Evolutionary conservation across 2,888 invertebrate genomes (phyloP).

Genomic region (Resseliella maxima): DNA sequence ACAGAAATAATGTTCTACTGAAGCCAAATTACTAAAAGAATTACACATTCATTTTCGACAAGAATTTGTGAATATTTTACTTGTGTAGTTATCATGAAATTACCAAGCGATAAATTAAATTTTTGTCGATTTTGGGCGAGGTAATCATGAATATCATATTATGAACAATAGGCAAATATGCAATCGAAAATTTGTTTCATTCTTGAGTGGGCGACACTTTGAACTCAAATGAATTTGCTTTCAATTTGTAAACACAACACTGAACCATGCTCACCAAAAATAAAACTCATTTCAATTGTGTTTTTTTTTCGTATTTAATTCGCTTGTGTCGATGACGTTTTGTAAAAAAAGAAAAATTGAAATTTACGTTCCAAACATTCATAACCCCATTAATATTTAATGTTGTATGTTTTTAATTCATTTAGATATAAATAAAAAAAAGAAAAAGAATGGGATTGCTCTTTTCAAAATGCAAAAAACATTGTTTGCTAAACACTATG

Average conservation of each 20-base stretch:
- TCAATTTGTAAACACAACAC: constrained; percentile 8
- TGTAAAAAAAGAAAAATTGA: neutral
- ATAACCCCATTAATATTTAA: constrained; percentile 34
- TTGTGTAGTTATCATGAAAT: neutral
- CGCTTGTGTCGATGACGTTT: neutral
- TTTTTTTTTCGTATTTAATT: neutral
- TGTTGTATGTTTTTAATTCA: constrained; percentile 13
- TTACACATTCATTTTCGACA: too few relatives aligned
- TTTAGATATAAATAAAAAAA: neutral
- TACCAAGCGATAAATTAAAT: neutral
- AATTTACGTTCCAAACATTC: neutral
- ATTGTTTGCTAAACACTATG: neutral
- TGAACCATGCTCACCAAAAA: constrained; percentile 1
- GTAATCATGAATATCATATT: constrained; percentile 17
- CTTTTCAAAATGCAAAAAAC: neutral
- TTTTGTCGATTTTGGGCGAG: neutral
- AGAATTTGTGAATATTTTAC: too few relatives aligned
- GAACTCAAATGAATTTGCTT: neutral
- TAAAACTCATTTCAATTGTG: neutral
- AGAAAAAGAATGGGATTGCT: neutral
- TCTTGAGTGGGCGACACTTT: constrained; percentile 30
- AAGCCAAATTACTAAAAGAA: too few relatives aligned
- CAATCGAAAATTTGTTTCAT: neutral
- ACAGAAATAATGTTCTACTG: too few relatives aligned
- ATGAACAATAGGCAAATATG: constrained; percentile 28